phyloP scores from a whole-genome alignment of 1,140 invertebrate genomes.

The Lepidurus apus region DNA sequence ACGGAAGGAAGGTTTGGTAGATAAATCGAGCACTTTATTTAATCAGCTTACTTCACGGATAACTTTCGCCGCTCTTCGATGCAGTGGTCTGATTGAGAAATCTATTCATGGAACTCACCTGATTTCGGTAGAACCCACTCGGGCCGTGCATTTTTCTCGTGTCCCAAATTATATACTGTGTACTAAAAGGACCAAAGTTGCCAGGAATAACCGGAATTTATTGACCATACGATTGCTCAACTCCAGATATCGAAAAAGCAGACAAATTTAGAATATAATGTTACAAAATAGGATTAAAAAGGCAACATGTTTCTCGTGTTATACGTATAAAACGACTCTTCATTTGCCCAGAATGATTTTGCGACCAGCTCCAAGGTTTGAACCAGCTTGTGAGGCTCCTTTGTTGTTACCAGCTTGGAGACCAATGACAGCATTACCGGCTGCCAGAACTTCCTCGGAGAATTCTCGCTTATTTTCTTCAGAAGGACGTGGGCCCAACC shows the following conservation, averaged over 20 bases:
- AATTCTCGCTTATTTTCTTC: conserved; percentile 90
- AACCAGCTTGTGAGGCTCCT: conserved; percentile 85
- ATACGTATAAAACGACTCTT: conserved; percentile 38
- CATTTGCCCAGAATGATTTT: conserved; percentile 84
- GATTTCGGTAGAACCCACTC: too few species aligned
- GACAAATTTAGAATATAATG: neutral
- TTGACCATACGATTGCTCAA: neutral
- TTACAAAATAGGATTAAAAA: neutral
- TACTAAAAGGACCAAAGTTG: neutral
- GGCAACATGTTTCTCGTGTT: neutral
- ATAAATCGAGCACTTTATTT: too few species aligned
- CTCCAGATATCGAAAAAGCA: neutral
- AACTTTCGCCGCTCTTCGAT: too few species aligned
- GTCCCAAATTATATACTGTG: too few species aligned
- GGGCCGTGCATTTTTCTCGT: too few species aligned
- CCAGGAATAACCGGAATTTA: conserved; percentile 7
- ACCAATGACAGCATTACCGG: conserved; percentile 83
- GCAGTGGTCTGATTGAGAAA: too few species aligned
- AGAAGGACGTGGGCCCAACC: conserved; percentile 78
- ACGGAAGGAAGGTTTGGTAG: too few species aligned
- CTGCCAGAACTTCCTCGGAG: conserved; percentile 81
- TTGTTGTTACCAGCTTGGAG: conserved; percentile 95
- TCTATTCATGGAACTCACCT: too few species aligned
- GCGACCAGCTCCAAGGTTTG: conserved; percentile 85
- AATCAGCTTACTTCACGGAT: too few species aligned